A percentile compares a stretch with the other conserved stretches of the same genome.
Conservation (phyloP, 2,797 vertebrate genomes). For the Rhadinocentrus ornatus region DNA sequence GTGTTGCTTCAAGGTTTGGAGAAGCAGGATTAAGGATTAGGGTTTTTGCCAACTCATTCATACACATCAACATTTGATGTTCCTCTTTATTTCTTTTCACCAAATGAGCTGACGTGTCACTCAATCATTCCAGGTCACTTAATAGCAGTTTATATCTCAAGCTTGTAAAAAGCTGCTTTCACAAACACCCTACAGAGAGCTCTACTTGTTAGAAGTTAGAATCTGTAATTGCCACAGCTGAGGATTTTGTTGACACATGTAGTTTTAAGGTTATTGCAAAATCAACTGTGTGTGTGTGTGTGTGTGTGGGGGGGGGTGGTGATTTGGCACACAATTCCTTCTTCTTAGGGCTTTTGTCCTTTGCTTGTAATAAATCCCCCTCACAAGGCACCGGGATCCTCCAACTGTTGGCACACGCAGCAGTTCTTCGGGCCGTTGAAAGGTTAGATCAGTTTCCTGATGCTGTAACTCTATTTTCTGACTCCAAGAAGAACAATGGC, state of each 20-base stretch:
- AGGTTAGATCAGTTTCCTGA: conserved; percentile 42
- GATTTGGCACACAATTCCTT: conserved; percentile 23
- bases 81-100: background rate
- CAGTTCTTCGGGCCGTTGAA: conserved; percentile 23
- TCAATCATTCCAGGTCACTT: background rate
- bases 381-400: conserved; percentile 40
- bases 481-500: conserved; percentile 44
- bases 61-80: background rate
- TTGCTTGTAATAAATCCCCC: conserved; percentile 27
- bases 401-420: conserved; percentile 36
- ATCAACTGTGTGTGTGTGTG: too few species aligned
- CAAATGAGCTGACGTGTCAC: background rate
- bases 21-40: background rate
- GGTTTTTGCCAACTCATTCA: background rate
- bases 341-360: conserved; percentile 10
- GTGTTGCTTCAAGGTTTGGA: background rate
- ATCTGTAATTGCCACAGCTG: background rate
- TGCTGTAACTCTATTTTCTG: conserved; percentile 41
- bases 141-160: background rate
- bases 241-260: conserved; percentile 4
- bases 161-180: background rate
- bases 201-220: background rate
- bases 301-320: conserved; percentile 2
- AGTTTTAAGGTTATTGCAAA: background rate
- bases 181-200: background rate